Evolutionary conservation across 2,113 vertebrate genomes (phyloP).

Genomic region (Neodon shergylaensis): DNA sequence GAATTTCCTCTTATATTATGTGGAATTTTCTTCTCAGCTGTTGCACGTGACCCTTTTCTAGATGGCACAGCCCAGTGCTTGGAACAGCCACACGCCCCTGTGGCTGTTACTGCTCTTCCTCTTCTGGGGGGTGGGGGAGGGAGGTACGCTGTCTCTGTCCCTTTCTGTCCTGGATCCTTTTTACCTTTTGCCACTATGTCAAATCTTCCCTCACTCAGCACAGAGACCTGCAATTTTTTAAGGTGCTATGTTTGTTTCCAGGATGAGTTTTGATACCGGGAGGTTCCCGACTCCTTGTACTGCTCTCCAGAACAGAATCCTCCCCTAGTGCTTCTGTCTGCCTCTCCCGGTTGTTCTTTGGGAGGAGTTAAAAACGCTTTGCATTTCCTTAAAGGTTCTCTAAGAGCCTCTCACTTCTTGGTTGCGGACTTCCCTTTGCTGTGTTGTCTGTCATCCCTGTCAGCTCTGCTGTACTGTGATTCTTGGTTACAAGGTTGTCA

Average conservation of each 20-base stretch:
- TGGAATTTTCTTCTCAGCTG: not conserved
- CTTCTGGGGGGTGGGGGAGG: not conserved
- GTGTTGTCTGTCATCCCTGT: not conserved
- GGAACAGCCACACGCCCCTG: not conserved
- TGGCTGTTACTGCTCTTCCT: not conserved
- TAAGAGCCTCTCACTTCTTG: not conserved
- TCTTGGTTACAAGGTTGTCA: not conserved
- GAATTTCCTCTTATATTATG: not conserved
- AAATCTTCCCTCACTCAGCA: too few species aligned
- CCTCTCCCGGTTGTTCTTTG: not conserved
- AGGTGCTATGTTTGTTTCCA: not conserved
- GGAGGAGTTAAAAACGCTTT: not conserved
- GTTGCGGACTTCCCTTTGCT: accelerated
- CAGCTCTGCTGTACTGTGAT: not conserved
- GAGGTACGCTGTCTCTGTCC: not conserved
- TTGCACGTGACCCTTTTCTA: not conserved
- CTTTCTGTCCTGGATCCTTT: not conserved
- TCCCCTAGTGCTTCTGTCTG: not conserved
- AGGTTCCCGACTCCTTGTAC: not conserved
- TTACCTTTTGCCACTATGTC: too few species aligned
- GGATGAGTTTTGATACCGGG: not conserved
- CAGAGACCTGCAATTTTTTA: too few species aligned
- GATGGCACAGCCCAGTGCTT: too few species aligned
- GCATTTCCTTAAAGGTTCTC: too few species aligned
- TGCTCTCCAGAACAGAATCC: not conserved